These are phyloP conservation scores for Urophycis tenuis DNA, from an alignment of 2,797 vertebrate genomes.

Conservation along the genomic window DNA sequence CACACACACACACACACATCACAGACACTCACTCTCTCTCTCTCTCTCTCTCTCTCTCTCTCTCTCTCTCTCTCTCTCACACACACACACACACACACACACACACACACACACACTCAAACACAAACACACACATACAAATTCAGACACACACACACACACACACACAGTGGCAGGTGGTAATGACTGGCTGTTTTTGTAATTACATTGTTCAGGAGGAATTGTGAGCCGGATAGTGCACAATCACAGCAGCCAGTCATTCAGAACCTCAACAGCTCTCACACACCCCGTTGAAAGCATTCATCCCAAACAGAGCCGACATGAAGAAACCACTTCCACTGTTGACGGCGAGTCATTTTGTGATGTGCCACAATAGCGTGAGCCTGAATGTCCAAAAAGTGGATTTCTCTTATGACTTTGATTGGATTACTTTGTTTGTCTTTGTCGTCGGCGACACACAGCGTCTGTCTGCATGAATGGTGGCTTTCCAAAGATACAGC, in stretches of 20 bases:
- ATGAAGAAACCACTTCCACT: neutral
- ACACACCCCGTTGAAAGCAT: neutral
- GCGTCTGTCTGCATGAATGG: neutral
- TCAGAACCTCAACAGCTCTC: neutral
- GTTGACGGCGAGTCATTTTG: neutral
- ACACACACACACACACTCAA: neutral
- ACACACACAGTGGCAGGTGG: neutral
- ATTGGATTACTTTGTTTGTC: neutral
- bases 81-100: neutral
- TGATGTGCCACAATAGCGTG: neutral
- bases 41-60: too few species aligned
- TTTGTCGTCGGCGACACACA: neutral
- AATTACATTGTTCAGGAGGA: neutral
- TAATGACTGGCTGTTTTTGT: neutral
- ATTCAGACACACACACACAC: constrained; percentile 9
- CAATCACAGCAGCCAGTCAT: neutral
- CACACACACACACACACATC: neutral
- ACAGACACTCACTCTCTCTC: neutral
- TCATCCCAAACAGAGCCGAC: neutral
- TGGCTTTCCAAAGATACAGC: neutral
- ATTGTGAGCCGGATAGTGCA: neutral
- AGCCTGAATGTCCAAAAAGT: neutral
- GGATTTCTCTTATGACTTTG: too few species aligned
- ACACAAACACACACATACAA: neutral
- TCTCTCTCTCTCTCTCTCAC: neutral